Evolutionary conservation across 1,140 invertebrate genomes (phyloP).

Genomic region (Trichonephila clavipes): DNA sequence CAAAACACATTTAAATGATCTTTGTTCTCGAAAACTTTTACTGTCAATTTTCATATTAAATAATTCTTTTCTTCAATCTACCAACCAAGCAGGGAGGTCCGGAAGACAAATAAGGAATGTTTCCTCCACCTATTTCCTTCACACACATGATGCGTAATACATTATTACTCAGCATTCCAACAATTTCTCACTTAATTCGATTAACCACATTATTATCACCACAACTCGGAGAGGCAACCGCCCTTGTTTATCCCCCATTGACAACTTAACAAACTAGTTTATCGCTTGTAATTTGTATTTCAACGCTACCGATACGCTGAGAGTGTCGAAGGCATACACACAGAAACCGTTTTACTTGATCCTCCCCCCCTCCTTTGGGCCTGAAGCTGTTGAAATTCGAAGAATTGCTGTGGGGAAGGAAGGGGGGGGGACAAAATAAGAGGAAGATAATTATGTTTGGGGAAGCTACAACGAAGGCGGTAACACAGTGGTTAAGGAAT

Average conservation of each 20-base stretch:
- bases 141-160: not conserved
- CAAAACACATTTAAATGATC: no score
- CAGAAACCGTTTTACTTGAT: not conserved
- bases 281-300: slow-evolving; percentile 44
- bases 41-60: not conserved
- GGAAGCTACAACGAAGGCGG: slow-evolving; percentile 40
- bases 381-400: slow-evolving; percentile 58
- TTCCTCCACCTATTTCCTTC: not conserved
- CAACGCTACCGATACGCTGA: slow-evolving; percentile 37
- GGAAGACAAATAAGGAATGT: not conserved
- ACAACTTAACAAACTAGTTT: slow-evolving; percentile 48
- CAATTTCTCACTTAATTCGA: slow-evolving; percentile 16
- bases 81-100: not conserved
- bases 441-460: slow-evolving; percentile 55
- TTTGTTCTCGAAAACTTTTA: no score
- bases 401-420: slow-evolving; percentile 28
- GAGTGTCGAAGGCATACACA: not conserved
- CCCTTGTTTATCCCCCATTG: slow-evolving; percentile 22
- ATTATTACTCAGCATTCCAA: not conserved
- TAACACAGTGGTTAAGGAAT: slow-evolving; percentile 46
- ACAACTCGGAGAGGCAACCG: not conserved
- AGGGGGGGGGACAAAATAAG: not conserved
- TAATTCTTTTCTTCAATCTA: not conserved
- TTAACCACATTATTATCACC: slow-evolving; percentile 31
- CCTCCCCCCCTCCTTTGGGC: not conserved